phyloP scores from a whole-genome alignment of 1,140 invertebrate species.

The Uloborus diversus region DNA sequence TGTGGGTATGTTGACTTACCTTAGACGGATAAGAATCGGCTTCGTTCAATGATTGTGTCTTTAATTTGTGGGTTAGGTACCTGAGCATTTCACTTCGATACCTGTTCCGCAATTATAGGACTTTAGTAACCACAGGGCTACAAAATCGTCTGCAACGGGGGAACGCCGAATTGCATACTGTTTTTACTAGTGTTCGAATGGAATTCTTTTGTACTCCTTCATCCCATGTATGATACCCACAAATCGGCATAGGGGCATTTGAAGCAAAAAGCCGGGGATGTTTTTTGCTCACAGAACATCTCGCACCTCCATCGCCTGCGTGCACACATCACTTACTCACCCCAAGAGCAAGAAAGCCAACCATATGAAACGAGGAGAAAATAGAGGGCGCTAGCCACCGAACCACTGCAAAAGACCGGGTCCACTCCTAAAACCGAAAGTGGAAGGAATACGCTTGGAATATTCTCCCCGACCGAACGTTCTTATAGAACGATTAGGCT shows the following conservation, averaged over 20 bases:
- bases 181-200: background rate
- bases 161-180: slow-evolving; percentile 27
- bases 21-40: slow-evolving; percentile 60
- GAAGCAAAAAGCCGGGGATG: background rate
- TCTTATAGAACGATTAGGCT: background rate
- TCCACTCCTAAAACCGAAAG: slow-evolving; percentile 4
- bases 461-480: background rate
- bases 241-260: background rate
- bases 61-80: slow-evolving; percentile 62
- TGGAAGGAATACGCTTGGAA: background rate
- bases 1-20: slow-evolving; percentile 25
- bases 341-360: background rate
- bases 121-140: slow-evolving; percentile 40
- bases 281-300: slow-evolving; percentile 11
- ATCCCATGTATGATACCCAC: slow-evolving; percentile 27
- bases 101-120: slow-evolving; percentile 9
- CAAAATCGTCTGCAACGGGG: slow-evolving; percentile 6
- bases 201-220: slow-evolving; percentile 20
- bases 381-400: slow-evolving; percentile 22
- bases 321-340: slow-evolving; percentile 30
- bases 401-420: slow-evolving; percentile 38
- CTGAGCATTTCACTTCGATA: slow-evolving; percentile 59
- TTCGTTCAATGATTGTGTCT: slow-evolving; percentile 62
- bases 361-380: slow-evolving; percentile 10
- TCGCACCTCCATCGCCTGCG: slow-evolving; percentile 26